Evolutionary conservation across 2,113 vertebrate genomes (phyloP).

Genomic region (Anolis sagrei): DNA sequence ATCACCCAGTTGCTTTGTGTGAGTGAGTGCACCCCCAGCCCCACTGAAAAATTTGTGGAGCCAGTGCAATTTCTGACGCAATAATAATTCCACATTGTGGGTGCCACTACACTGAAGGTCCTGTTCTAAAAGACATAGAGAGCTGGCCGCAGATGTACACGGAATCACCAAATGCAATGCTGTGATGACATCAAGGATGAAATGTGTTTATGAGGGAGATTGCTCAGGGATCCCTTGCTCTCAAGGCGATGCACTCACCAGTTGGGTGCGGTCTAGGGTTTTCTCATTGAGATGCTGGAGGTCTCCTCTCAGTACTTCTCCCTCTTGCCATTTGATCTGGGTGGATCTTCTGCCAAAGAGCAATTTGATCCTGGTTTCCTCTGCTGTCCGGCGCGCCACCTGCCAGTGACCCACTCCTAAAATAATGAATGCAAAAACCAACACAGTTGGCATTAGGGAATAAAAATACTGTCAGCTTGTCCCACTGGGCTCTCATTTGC

Average conservation of each 20-base stretch:
- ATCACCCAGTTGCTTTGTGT: background rate
- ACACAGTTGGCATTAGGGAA: too few relatives aligned
- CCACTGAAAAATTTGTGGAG: too few relatives aligned
- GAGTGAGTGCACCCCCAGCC: background rate
- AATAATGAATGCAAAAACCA: accelerated
- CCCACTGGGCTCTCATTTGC: too few relatives aligned
- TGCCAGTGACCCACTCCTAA: conserved; percentile 80
- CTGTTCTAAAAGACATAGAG: background rate
- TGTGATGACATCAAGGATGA: background rate
- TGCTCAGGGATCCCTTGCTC: too few relatives aligned
- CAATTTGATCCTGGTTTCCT: conserved; percentile 46
- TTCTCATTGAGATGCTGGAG: background rate
- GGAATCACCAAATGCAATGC: too few relatives aligned
- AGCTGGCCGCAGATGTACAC: background rate
- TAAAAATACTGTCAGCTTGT: too few relatives aligned
- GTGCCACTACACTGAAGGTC: background rate
- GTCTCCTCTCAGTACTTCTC: background rate
- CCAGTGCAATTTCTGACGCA: background rate
- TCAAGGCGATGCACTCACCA: conserved; percentile 67
- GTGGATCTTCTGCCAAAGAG: background rate
- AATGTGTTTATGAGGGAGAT: background rate
- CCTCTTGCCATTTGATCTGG: background rate
- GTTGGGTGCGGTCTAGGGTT: conserved; percentile 71
- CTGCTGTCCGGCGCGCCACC: conserved; percentile 63
- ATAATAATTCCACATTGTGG: background rate